These are phyloP conservation scores for Ctenosaura bakeri DNA, from an alignment of 2,797 vertebrate genomes.

Conservation along the genomic window DNA sequence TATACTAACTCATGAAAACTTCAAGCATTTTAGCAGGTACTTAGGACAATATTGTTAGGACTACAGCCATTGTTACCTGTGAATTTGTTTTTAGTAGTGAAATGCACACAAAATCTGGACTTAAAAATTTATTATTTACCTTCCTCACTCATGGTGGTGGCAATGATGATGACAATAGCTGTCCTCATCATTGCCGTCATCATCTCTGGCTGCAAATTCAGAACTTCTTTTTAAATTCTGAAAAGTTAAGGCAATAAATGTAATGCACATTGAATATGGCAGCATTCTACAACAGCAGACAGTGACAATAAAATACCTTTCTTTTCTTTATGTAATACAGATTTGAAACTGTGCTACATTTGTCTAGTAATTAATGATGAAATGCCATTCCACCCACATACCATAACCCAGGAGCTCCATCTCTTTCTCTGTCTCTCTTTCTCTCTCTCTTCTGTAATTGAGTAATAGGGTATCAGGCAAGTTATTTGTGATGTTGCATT, in stretches of 20 bases:
- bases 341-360: constrained; percentile 65
- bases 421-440: not conserved
- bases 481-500: constrained; percentile 84
- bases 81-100: constrained; percentile 17
- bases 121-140: not conserved
- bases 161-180: not conserved
- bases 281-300: not conserved
- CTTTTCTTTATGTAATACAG: constrained; percentile 44
- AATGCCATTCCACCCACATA: constrained; percentile 67
- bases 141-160: not conserved
- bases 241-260: not conserved
- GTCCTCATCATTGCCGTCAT: not conserved
- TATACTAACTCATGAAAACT: no score
- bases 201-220: not conserved
- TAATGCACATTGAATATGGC: not conserved
- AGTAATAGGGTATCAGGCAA: constrained; percentile 76
- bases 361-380: constrained; percentile 68
- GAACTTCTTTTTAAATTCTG: not conserved
- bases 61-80: not conserved
- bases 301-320: constrained; percentile 35
- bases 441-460: constrained; percentile 57
- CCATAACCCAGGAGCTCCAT: constrained; percentile 68
- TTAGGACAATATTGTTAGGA: not conserved
- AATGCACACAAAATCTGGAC: not conserved
- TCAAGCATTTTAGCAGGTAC: no score